Evolutionary conservation across 2,888 invertebrate genomes (phyloP).

Genomic region (Oligia latruncula): DNA sequence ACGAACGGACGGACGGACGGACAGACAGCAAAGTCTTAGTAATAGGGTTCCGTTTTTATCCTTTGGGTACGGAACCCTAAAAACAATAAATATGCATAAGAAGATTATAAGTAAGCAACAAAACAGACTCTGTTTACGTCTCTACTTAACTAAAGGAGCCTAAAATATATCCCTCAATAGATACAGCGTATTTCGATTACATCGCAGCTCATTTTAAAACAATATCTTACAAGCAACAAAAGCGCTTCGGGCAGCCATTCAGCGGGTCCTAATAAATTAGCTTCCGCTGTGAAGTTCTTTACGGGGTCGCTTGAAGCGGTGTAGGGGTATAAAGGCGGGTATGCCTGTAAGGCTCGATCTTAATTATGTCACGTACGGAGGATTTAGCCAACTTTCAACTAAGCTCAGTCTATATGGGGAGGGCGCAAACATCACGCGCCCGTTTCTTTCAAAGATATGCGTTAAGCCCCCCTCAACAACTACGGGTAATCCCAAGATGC

Average conservation of each 20-base stretch:
- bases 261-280: constrained; percentile 59
- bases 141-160: constrained; percentile 58
- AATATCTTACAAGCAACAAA: constrained; percentile 60
- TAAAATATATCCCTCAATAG: constrained; percentile 60
- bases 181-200: constrained; percentile 63
- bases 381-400: constrained; percentile 80
- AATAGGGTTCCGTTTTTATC: too few relatives aligned
- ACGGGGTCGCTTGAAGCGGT: constrained; percentile 62
- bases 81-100: constrained; percentile 46
- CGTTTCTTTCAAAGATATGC: constrained; percentile 80
- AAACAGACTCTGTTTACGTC: constrained; percentile 57
- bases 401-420: constrained; percentile 75
- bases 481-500: constrained; percentile 75
- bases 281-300: constrained; percentile 62
- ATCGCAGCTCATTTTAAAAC: constrained; percentile 66
- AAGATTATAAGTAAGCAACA: constrained; percentile 40
- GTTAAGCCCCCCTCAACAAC: constrained; percentile 78
- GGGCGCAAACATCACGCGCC: constrained; percentile 79
- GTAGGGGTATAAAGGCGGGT: constrained; percentile 51
- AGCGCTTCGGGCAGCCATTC: constrained; percentile 61
- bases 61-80: too few relatives aligned
- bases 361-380: constrained; percentile 84
- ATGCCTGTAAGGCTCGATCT: constrained; percentile 70
- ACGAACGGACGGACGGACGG: too few relatives aligned
- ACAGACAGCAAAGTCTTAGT: too few relatives aligned